Conservation (phyloP, 2,888 invertebrate genomes). For the Ornithoptera alexandrae region DNA sequence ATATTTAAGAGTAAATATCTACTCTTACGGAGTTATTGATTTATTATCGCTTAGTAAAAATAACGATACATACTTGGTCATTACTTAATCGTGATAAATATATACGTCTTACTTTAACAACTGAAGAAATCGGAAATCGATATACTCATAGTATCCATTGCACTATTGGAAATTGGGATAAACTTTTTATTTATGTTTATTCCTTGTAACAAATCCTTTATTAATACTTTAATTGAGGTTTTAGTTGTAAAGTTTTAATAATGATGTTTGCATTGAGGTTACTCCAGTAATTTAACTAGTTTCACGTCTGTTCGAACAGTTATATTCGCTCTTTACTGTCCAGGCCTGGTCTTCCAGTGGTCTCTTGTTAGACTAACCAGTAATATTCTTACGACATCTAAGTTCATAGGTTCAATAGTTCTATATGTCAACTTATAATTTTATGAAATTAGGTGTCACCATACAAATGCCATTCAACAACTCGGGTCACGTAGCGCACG, state of each 20-base stretch:
- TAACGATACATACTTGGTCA: not conserved
- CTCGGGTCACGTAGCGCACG: conserved; percentile 28
- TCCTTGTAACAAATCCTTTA: no score
- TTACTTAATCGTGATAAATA: not conserved
- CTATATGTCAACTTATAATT: conserved; percentile 5
- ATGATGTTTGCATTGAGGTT: no score
- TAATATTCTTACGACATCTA: not conserved
- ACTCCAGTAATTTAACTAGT: no score
- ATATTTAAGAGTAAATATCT: not conserved
- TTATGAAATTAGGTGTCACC: not conserved
- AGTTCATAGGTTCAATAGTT: not conserved
- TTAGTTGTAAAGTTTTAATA: no score
- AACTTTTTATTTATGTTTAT: no score
- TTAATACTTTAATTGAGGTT: no score
- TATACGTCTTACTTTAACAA: no score
- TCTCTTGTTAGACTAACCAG: not conserved
- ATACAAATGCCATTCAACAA: conserved; percentile 3
- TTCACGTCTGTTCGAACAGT: no score
- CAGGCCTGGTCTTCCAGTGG: not conserved
- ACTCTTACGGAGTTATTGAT: not conserved
- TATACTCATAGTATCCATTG: no score
- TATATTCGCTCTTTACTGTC: no score
- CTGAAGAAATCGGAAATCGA: no score
- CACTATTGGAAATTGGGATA: no score
- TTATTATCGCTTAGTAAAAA: not conserved